A percentile compares a stretch with the other conserved stretches of the same genome.
These are phyloP conservation scores for Arctia plantaginis DNA, from an alignment of 2,888 invertebrate species.

Conservation along the genomic window DNA sequence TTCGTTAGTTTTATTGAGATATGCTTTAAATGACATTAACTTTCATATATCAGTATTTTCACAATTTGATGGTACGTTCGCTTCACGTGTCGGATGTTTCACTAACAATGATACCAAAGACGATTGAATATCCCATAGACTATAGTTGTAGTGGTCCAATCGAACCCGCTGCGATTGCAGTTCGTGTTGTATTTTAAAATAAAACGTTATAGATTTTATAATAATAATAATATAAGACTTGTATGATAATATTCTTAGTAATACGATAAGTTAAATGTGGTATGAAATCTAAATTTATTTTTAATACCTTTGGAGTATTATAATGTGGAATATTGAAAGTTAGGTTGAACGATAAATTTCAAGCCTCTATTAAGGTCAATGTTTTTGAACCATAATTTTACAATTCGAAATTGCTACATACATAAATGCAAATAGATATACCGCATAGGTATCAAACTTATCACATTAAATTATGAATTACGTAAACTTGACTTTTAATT, in stretches of 20 bases:
- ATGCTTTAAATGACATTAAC: conserved; percentile 82
- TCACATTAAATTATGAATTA: conserved; percentile 84
- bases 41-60: conserved; percentile 81
- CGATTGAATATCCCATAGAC: conserved; percentile 83
- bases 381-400: conserved; percentile 54
- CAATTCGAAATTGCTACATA: conserved; percentile 59
- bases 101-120: conserved; percentile 86
- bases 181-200: conserved; percentile 73
- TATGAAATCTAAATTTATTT: conserved; percentile 76
- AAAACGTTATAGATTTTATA: conserved; percentile 77
- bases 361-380: conserved; percentile 47
- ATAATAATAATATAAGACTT: conserved; percentile 76
- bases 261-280: conserved; percentile 68
- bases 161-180: conserved; percentile 63
- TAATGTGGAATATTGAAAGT: conserved; percentile 50
- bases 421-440: conserved; percentile 78
- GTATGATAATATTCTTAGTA: conserved; percentile 77
- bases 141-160: conserved; percentile 66
- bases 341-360: conserved; percentile 36
- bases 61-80: conserved; percentile 59
- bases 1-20: conserved; percentile 76
- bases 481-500: conserved; percentile 60
- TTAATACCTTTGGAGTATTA: conserved; percentile 83
- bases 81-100: conserved; percentile 69
- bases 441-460: conserved; percentile 77